Evolutionary conservation across 2,113 vertebrate genomes (phyloP).

Genomic region (Pagrus major): DNA sequence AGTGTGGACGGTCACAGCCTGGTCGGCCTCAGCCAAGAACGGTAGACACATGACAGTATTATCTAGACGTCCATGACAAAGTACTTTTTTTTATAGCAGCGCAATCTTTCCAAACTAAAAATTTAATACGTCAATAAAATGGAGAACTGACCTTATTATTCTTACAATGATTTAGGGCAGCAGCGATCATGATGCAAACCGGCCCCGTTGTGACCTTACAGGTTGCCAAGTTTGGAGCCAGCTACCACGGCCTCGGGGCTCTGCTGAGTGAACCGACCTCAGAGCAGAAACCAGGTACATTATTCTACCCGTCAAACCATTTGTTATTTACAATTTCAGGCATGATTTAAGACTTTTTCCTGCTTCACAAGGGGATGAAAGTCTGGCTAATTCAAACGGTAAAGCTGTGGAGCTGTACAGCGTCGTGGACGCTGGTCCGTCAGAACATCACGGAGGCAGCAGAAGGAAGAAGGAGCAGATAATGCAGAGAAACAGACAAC

Average conservation of each 20-base stretch:
- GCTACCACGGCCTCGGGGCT: constrained; percentile 90
- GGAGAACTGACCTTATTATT: neutral
- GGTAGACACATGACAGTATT: constrained; percentile 85
- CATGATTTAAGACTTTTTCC: neutral
- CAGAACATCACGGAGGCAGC: constrained; percentile 84
- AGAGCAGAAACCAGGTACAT: constrained; percentile 85
- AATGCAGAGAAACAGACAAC: constrained; percentile 87
- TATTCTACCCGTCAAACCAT: neutral
- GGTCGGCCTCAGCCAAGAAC: constrained; percentile 93
- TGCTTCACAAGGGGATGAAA: constrained; percentile 74
- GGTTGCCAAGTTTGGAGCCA: constrained; percentile 92
- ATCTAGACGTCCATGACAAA: no score
- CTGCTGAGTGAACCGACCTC: constrained; percentile 87
- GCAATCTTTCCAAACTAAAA: no score
- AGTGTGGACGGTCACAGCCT: constrained; percentile 93
- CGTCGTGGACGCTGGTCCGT: constrained; percentile 54
- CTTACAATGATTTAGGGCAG: constrained; percentile 85
- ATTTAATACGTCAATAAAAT: neutral
- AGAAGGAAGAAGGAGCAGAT: constrained; percentile 85
- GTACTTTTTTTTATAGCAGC: no score
- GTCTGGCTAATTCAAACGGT: constrained; percentile 83
- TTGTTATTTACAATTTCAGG: neutral
- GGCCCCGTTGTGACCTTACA: constrained; percentile 91
- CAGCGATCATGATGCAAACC: constrained; percentile 92
- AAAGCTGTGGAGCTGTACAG: constrained; percentile 83